Evolutionary conservation across 1,140 invertebrate species (phyloP).

Genomic region (Potamilus streckersoni): DNA sequence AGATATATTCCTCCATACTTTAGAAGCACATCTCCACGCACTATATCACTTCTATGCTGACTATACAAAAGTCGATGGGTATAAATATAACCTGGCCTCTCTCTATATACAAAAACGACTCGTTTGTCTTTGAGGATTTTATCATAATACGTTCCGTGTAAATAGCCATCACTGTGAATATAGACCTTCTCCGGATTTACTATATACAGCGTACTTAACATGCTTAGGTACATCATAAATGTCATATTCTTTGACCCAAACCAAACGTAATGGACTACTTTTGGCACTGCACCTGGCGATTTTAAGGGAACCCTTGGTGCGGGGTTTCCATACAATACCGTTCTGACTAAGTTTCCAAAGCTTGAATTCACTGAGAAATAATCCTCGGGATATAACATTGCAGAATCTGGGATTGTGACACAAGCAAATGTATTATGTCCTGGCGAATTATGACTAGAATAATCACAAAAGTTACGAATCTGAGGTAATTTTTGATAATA

Average conservation of each 20-base stretch:
- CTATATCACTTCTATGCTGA: conserved; percentile 55
- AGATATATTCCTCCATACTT: conserved; percentile 61
- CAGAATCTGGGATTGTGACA: conserved; percentile 3
- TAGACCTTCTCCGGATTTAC: conserved; percentile 50
- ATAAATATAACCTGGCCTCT: conserved; percentile 43
- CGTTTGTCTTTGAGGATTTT: conserved; percentile 37
- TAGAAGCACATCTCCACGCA: conserved; percentile 52
- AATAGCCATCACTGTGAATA: conserved; percentile 46
- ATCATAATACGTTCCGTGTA: conserved; percentile 47
- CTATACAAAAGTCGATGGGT: conserved; percentile 46
- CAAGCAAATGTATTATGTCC: conserved; percentile 4
- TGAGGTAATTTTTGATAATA: conserved; percentile 5
- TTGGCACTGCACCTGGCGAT: conserved; percentile 45
- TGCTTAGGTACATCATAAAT: conserved; percentile 54
- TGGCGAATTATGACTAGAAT: not conserved
- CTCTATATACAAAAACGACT: conserved; percentile 44
- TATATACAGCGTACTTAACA: conserved; percentile 51
- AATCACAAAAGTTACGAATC: conserved; percentile 10
- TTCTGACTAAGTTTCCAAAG: conserved; percentile 26
- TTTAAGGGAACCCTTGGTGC: conserved; percentile 5
- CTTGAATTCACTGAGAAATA: conserved; percentile 29
- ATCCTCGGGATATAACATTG: conserved; percentile 26
- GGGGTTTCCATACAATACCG: conserved; percentile 26
- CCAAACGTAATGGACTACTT: conserved; percentile 57
- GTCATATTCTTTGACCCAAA: conserved; percentile 41